A percentile compares a stretch with the other conserved stretches of the same genome.
These are phyloP conservation scores for Drosophila athabasca DNA, from an alignment of 1,140 invertebrate genomes.

Conservation along the genomic window DNA sequence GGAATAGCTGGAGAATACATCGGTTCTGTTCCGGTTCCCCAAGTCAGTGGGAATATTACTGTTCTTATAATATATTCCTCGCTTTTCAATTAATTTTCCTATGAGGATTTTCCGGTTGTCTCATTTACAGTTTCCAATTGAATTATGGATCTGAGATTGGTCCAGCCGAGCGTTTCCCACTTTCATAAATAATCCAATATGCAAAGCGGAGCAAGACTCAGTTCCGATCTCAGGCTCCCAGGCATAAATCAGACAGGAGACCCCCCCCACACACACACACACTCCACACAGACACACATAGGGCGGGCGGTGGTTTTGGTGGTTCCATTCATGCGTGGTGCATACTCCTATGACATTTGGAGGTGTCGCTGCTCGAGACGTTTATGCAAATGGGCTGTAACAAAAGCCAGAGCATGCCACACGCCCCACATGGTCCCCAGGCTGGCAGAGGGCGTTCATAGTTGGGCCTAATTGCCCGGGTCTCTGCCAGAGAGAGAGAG, in stretches of 20 bases:
- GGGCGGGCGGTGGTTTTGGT: constrained; percentile 3
- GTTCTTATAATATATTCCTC: background rate
- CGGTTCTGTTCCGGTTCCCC: no score
- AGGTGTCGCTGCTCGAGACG: constrained; percentile 65
- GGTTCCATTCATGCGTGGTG: constrained; percentile 71
- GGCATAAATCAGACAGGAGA: constrained; percentile 71
- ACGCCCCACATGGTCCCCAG: constrained; percentile 58
- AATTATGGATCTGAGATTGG: constrained; percentile 63
- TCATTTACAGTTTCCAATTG: constrained; percentile 46
- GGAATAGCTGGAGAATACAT: no score
- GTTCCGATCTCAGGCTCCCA: constrained; percentile 53
- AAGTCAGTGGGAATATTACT: background rate
- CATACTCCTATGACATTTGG: constrained; percentile 47
- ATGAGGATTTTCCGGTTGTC: constrained; percentile 40
- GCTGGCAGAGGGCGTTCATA: constrained; percentile 50
- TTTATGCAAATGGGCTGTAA: constrained; percentile 70
- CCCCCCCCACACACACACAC: constrained; percentile 46
- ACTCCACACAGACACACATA: constrained; percentile 15
- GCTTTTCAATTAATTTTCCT: background rate
- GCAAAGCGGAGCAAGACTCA: constrained; percentile 43
- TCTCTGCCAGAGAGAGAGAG: constrained; percentile 12
- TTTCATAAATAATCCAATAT: constrained; percentile 68
- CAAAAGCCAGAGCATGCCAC: constrained; percentile 43
- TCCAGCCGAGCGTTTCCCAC: constrained; percentile 54
- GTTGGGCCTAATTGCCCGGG: constrained; percentile 45